These are phyloP conservation scores for Coptodon bakossiorum DNA, from an alignment of 2,113 vertebrate genomes.

Conservation along the genomic window DNA sequence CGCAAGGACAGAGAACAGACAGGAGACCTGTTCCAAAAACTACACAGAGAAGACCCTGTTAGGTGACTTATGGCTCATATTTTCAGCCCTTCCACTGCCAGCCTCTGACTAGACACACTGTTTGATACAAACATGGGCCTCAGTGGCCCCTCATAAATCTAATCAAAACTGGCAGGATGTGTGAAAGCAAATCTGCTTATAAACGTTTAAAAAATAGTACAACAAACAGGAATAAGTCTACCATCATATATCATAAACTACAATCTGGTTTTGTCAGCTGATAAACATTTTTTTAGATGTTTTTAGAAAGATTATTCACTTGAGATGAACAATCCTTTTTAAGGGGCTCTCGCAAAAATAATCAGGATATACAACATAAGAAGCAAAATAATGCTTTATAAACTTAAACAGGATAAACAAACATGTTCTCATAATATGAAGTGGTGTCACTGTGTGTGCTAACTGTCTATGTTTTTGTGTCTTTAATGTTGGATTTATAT, in stretches of 20 bases:
- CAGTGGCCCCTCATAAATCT: not conserved
- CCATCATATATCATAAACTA: not conserved
- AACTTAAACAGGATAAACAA: not conserved
- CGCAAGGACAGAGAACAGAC: slow-evolving; percentile 62
- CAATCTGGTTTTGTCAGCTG: not conserved
- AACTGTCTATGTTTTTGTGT: not conserved
- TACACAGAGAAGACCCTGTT: slow-evolving; percentile 66
- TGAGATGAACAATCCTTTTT: not conserved
- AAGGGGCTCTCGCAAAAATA: not conserved
- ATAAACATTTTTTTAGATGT: not conserved
- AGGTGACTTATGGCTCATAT: slow-evolving; percentile 36
- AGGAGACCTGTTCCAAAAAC: slow-evolving; percentile 56
- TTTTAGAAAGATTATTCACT: not conserved
- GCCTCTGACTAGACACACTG: slow-evolving; percentile 34
- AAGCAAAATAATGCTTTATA: not conserved
- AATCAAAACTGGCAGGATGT: slow-evolving; percentile 9
- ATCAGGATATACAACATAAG: not conserved
- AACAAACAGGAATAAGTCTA: not conserved
- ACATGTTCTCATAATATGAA: not conserved
- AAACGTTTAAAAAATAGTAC: not conserved
- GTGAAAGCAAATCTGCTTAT: slow-evolving; percentile 11
- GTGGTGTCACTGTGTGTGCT: accelerated
- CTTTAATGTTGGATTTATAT: not conserved
- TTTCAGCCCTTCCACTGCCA: slow-evolving; percentile 27
- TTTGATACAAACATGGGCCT: slow-evolving; percentile 9